Base-by-base conservation (phyloP, 92 coral and sea anemone genomes). In the Palythoa caribaeorum region DNA sequence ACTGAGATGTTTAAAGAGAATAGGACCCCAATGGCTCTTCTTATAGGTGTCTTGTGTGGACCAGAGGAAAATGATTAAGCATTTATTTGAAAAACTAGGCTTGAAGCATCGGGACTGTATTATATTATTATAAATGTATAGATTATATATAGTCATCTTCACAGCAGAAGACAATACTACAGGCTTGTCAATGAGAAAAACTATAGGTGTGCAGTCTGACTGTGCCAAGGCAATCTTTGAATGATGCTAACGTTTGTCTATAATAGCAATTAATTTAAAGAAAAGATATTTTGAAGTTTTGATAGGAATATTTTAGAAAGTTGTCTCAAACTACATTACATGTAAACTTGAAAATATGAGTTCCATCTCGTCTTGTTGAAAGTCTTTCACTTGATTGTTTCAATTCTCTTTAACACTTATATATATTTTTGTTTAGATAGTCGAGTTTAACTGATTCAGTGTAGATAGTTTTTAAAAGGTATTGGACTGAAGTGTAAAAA, bases 1-100 rank as follows among this genome's bases (percentile, higher is more conserved):
- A 54, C 90, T 37, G 96, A 91, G 78, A 51, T 91, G 77, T 90
- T 95, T 80, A 90, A 87, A 80, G 96, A 95, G 63, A 92, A 91
- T 10, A 92, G 91, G 7, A 93, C 94, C 16, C 98, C 98, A 3
- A 95, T 95, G 98, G 50, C 96, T 0, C 59, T 95, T 53, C 75
- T 95, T 3, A 87, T 95, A 3, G 84, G 77, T 3, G 50, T 72
- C 75, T 66, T 92, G 44, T 86, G 90, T 71, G 15, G 53, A 39
- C 77, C 73, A 73, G 90, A 85, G 9, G 94, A 89, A 47, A 54
- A 68, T 21, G 28, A 65, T 2, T 19, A 44, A 74, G n/a, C 6
- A 20, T 62, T 16, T 19, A 28, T 28, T 28, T 44, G 48, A 6
- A 44, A 44, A 44, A 44, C 48, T 6, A 44, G 48, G 48, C 48